These are phyloP conservation scores for Chrysina gloriosa DNA, from an alignment of 2,888 invertebrate species.

Conservation along the genomic window DNA sequence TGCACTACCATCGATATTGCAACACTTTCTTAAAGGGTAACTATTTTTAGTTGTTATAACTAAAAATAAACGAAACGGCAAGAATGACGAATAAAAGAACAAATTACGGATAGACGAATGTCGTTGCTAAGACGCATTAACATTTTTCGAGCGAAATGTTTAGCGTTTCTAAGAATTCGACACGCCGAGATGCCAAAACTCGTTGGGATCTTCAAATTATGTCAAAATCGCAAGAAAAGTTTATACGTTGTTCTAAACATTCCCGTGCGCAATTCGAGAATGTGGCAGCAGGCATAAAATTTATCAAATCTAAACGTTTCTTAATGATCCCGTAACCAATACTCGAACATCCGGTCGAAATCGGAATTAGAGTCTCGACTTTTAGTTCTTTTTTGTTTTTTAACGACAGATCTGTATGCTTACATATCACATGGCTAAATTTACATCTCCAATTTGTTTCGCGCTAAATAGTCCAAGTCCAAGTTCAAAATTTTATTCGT, in stretches of 20 bases:
- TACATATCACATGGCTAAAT: neutral
- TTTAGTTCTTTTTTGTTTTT: neutral
- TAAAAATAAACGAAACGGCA: too few relatives aligned
- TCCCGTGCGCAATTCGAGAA: neutral
- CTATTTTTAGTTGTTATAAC: neutral
- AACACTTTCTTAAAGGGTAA: neutral
- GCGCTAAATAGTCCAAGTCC: neutral
- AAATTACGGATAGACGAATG: neutral
- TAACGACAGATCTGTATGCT: neutral
- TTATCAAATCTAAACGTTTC: slow-evolving; percentile 1
- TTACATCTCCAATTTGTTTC: slow-evolving; percentile 1
- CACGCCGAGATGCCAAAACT: neutral
- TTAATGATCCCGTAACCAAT: neutral
- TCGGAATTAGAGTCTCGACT: neutral
- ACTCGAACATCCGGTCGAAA: slow-evolving; percentile 2
- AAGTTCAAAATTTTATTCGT: neutral
- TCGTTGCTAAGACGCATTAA: neutral
- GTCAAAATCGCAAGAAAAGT: neutral
- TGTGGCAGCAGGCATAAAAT: neutral
- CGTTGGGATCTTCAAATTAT: neutral
- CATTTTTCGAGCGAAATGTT: neutral
- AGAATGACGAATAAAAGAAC: too few relatives aligned
- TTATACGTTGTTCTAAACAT: neutral
- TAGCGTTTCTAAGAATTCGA: neutral
- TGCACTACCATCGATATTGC: neutral